These are phyloP conservation scores for Rhinophrynus dorsalis DNA, from an alignment of 2,797 vertebrate genomes.

Conservation along the genomic window DNA sequence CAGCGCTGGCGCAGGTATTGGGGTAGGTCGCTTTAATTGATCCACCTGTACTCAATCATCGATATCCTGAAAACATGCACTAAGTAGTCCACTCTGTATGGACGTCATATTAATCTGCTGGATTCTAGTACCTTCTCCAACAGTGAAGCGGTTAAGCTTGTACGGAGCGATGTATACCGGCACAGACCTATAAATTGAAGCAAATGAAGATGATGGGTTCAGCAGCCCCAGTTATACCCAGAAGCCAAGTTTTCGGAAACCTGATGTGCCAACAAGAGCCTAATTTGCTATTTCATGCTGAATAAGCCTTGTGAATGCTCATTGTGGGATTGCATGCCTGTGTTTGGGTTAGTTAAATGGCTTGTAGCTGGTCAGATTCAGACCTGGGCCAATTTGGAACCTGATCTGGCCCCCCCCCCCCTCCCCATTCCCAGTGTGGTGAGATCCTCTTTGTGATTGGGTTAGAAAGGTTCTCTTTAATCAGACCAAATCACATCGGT, in stretches of 20 bases:
- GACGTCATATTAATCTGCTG: not conserved
- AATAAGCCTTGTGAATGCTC: conserved; percentile 28
- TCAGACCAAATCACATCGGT: conserved; percentile 18
- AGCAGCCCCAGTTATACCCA: not conserved
- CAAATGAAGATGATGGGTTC: not conserved
- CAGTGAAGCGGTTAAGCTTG: too few species aligned
- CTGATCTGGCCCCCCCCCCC: not conserved
- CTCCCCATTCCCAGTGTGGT: not conserved
- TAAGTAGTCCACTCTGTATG: too few species aligned
- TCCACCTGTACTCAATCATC: too few species aligned
- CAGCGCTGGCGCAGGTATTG: too few species aligned
- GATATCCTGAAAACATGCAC: too few species aligned
- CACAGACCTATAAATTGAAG: not conserved
- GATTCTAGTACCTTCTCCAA: too few species aligned
- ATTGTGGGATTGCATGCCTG: conserved; percentile 20
- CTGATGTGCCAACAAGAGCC: conserved; percentile 33
- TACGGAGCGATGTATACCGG: not conserved
- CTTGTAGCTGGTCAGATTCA: conserved; percentile 29
- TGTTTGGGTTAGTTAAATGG: conserved; percentile 37
- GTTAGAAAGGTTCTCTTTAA: conserved; percentile 18
- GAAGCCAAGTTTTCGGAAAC: conserved; percentile 35
- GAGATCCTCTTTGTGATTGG: conserved; percentile 7
- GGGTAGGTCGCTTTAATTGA: too few species aligned
- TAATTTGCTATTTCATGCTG: conserved; percentile 45
- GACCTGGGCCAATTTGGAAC: conserved; percentile 26